phyloP scores from a whole-genome alignment of 2,113 vertebrate genomes.

The Pungitius pungitius region DNA sequence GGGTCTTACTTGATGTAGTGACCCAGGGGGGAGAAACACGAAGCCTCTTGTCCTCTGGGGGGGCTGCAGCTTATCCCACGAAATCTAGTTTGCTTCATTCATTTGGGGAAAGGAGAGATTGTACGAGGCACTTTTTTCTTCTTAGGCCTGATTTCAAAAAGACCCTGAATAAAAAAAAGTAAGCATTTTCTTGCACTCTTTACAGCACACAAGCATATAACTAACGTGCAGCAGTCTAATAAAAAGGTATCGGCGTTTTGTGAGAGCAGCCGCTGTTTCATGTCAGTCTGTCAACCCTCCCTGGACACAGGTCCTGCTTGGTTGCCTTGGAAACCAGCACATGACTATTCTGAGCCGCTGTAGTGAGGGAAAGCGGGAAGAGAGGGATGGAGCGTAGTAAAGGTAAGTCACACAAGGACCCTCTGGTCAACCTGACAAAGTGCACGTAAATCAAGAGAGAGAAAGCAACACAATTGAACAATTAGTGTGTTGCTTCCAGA shows the following conservation, averaged over 20 bases:
- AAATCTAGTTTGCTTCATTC: slow-evolving; percentile 48
- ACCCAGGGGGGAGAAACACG: slow-evolving; percentile 66
- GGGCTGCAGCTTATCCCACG: slow-evolving; percentile 29
- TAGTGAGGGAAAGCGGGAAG: slow-evolving; percentile 32
- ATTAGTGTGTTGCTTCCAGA: slow-evolving; percentile 37
- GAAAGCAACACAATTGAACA: slow-evolving; percentile 26
- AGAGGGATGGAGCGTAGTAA: slow-evolving; percentile 55
- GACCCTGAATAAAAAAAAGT: slow-evolving; percentile 2
- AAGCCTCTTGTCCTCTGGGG: slow-evolving; percentile 52
- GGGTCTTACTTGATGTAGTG: slow-evolving; percentile 59
- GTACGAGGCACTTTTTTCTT: slow-evolving; percentile 32
- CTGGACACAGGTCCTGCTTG: slow-evolving; percentile 74
- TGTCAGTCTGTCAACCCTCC: slow-evolving; percentile 68
- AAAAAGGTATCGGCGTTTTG: slow-evolving; percentile 33
- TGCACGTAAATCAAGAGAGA: slow-evolving; percentile 31
- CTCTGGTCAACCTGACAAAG: slow-evolving; percentile 64
- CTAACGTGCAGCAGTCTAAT: slow-evolving; percentile 26
- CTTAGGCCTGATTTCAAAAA: not conserved
- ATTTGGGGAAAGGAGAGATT: slow-evolving; percentile 46
- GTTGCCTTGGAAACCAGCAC: slow-evolving; percentile 82
- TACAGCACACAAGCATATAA: not conserved
- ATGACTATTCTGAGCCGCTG: slow-evolving; percentile 72
- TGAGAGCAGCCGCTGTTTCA: slow-evolving; percentile 46
- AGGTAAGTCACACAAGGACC: slow-evolving; percentile 70
- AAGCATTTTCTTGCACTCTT: slow-evolving; percentile 7